Percentiles rank a stretch among this genome's conserved stretches.
phyloP scores from a whole-genome alignment of 92 coral and sea anemone genomes.

The Siderastrea siderea region DNA sequence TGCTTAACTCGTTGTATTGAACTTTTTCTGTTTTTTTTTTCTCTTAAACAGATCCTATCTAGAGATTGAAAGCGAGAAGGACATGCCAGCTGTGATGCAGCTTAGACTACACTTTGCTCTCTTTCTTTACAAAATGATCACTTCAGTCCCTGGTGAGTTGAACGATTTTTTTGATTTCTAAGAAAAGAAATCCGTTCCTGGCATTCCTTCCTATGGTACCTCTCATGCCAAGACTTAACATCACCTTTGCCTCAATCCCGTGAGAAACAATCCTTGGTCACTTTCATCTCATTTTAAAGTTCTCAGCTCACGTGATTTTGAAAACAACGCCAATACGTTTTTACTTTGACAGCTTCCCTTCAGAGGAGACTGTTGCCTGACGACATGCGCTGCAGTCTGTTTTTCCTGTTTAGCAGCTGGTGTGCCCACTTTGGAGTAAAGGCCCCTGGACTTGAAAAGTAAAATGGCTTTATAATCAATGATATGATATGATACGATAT shows the following conservation, averaged over 20 bases:
- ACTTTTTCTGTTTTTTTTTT: background rate
- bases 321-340: background rate
- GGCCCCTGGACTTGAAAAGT: conserved; percentile 87
- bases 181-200: too few species aligned
- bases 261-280: too few species aligned
- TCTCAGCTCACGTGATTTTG: too few species aligned
- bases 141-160: conserved; percentile 89
- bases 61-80: conserved; percentile 97
- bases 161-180: too few species aligned
- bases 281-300: too few species aligned
- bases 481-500: background rate
- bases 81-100: conserved; percentile 92
- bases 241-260: too few species aligned
- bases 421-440: conserved; percentile 92
- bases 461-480: conserved; percentile 15
- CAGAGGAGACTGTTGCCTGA: conserved; percentile 65
- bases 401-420: conserved; percentile 98
- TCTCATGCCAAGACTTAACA: too few species aligned
- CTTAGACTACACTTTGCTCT: conserved; percentile 88
- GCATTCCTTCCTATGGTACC: too few species aligned
- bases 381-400: conserved; percentile 89
- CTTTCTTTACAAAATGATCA: conserved; percentile 94
- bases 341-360: conserved; percentile 25
- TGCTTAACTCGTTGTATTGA: background rate
- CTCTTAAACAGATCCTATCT: conserved; percentile 74